Evolutionary conservation across 2,113 vertebrate species (phyloP).

Genomic region (Gavialis gangeticus): DNA sequence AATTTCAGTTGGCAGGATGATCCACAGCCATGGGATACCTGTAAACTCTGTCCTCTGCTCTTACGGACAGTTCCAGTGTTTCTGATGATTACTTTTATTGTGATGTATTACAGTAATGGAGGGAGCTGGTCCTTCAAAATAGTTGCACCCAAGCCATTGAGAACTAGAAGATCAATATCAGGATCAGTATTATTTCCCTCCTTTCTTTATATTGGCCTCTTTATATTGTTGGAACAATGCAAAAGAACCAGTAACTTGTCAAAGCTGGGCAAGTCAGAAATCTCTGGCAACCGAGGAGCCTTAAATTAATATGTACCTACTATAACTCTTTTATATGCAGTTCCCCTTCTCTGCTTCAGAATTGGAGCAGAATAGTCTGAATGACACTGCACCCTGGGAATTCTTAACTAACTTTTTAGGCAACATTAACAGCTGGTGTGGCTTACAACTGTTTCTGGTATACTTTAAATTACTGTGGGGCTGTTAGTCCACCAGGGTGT

Average conservation of each 20-base stretch:
- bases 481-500: neutral
- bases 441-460: slow-evolving; percentile 22
- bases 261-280: neutral
- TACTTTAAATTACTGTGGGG: neutral
- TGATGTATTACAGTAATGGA: neutral
- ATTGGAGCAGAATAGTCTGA: neutral
- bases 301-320: neutral
- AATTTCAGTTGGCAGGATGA: neutral
- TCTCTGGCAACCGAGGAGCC: neutral
- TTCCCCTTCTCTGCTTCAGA: neutral
- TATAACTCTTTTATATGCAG: neutral
- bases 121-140: neutral
- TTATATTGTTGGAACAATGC: neutral
- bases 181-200: neutral
- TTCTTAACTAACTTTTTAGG: neutral
- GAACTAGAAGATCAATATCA: neutral
- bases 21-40: neutral
- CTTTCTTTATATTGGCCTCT: neutral
- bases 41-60: neutral
- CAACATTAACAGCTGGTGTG: neutral
- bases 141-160: neutral
- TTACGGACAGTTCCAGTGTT: slow-evolving; percentile 2
- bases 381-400: neutral
- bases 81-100: neutral
- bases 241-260: neutral